Evolutionary conservation across 1,140 invertebrate species (phyloP), one percentile per base, ranked within the genome.

Genomic region (Drosophila elegans): DNA sequence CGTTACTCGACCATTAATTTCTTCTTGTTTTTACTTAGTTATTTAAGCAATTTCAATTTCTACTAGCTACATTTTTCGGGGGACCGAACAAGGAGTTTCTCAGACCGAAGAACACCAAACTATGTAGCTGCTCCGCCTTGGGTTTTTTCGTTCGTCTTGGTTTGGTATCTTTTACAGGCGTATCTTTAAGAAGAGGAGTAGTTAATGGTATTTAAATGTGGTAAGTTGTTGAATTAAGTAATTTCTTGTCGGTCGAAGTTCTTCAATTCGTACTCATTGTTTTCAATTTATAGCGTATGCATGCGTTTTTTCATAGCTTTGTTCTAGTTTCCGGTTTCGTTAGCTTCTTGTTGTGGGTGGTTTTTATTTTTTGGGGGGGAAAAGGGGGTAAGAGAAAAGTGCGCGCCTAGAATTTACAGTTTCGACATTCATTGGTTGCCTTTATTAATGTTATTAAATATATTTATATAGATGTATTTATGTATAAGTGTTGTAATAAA

Each of bases 41-140:
- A 71, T 67, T 80, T 78, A 89, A 90, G 85, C 85, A 90, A 90
- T 78, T 89, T 66, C 59, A 89, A 89, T 90, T 89, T 90, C 77
- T 90, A 90, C 85, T 89, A 90, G 66, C 85, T 90, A 85, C 85
- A 42, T 74, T 81, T 90, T 76, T 78, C 41, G 39, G 64, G 64
- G 42, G 29, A 44, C 25, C 62, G 51, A 44, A 12, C 21, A 54
- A 54, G 41, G 12, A 16, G 29, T 53, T 53, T 38, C n/a, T 44
- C 41, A 11, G 41, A 13, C 13, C 45, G 32, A 42, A 54, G 60
- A 44, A 44, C 51, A 39, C 60, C 38, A 38, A 57, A 21, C 55
- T 39, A 11, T 34, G 25, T 32, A 41, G 27, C 62, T 27, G 38
- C 61, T 42, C 16, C 27, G 29, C 21, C 12, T 32, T 32, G 32